Conservation (phyloP, 2,888 invertebrate genomes). For the Macrosiphum euphorbiae region DNA sequence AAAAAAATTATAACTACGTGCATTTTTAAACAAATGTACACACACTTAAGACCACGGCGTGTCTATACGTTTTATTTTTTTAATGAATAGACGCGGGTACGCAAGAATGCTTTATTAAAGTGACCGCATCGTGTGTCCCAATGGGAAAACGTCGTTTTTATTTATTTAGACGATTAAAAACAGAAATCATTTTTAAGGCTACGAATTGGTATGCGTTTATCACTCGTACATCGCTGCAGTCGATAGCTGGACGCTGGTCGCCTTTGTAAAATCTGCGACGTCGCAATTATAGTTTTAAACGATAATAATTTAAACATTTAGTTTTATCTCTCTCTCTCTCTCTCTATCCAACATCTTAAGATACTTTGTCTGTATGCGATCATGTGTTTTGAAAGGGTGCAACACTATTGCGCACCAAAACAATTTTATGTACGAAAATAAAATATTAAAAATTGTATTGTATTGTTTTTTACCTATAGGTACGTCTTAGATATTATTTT, state of each 20-base stretch:
- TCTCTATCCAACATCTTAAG: not conserved
- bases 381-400: not conserved
- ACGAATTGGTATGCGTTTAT: not conserved
- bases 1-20: constrained; percentile 23
- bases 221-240: not conserved
- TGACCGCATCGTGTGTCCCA: constrained; percentile 4
- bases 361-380: not conserved
- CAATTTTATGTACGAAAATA: not conserved
- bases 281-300: not conserved
- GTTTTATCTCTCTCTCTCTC: not conserved
- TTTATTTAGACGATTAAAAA: constrained; percentile 18
- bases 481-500: not conserved
- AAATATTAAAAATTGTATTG: not conserved
- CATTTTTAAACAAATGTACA: constrained; percentile 25
- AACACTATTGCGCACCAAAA: not conserved
- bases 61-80: constrained; percentile 8
- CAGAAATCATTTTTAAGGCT: not conserved
- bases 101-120: not conserved
- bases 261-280: not conserved
- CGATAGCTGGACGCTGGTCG: not conserved
- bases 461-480: not conserved
- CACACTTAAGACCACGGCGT: not conserved
- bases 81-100: not conserved
- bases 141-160: not conserved
- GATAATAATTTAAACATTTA: not conserved